Conservation (phyloP, 2,888 invertebrate species). For the Siphlonurus alternatus region DNA sequence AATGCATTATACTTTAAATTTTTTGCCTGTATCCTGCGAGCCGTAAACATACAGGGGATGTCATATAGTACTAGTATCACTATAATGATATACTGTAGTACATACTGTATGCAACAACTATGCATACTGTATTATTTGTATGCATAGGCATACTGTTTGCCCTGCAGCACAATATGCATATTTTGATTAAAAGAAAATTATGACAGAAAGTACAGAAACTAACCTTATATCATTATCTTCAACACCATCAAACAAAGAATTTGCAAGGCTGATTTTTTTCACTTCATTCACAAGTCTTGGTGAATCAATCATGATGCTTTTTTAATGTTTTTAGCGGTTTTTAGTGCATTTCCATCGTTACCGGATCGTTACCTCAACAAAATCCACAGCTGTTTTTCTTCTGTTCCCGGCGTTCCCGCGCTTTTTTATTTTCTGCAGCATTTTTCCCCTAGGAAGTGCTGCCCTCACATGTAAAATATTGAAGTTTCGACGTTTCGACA, state of each 20-base stretch:
- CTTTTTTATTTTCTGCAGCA: neutral
- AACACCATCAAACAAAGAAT: neutral
- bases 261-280: neutral
- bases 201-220: too few relatives aligned
- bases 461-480: neutral
- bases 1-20: too few relatives aligned
- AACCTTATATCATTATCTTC: neutral
- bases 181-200: too few relatives aligned
- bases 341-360: neutral
- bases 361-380: neutral
- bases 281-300: neutral
- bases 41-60: too few relatives aligned
- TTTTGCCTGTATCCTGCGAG: too few relatives aligned
- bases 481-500: too few relatives aligned
- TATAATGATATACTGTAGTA: too few relatives aligned
- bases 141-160: too few relatives aligned
- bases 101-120: too few relatives aligned
- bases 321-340: neutral
- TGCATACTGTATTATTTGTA: too few relatives aligned
- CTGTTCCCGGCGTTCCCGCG: neutral
- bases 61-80: too few relatives aligned
- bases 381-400: neutral
- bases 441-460: neutral
- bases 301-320: neutral
- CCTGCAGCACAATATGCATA: neutral